Evolutionary conservation across 2,888 invertebrate genomes (phyloP), one percentile per base, ranked within the genome.

Genomic region (Hydrotaea cyrtoneurina): DNA sequence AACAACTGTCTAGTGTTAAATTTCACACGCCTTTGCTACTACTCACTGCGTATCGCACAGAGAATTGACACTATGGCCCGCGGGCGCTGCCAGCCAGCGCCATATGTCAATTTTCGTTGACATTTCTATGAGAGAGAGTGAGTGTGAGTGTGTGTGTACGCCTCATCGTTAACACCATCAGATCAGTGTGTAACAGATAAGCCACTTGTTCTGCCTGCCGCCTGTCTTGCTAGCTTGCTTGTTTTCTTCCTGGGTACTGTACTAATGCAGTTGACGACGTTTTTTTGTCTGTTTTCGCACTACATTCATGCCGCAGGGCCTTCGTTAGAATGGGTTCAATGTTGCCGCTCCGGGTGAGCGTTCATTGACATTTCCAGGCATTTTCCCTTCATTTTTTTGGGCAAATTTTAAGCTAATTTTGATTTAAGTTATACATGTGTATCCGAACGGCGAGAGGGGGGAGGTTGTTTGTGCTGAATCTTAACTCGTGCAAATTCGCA

Each of bases 11-110:
- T 71, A 55, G 62, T 76, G 76, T 79, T 66, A 46, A 75, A 76
- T 64, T 82, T 82, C 78, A 79, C 57, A 72, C 64, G 79, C 76
- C 75, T 57, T 46, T 57, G 57, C 55, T 66, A 46, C 21, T 69
- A 10, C 23, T 36, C n/a, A 2, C 17, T 31, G n/a, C 8, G 31
- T n/a, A n/a, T n/a, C n/a, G n/a, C n/a, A 15, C 10, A 23, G 36
- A 59, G 64, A 55, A 50, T 76, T 79, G 75, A 72, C 78, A 82
- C 72, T 64, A 59, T 62, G 43, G 55, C 75, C 23, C 36, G 62
- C 50, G 71, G 59, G 69, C 26, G 23, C 57, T 74, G 59, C 23
- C 57, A 19, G 59, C 23, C 43, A 19, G 43, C 43, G 59, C 71
- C 71, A 71, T 78, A 55, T 75, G 69, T 80, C 78, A 71, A 71